Evolutionary conservation across 2,797 vertebrate genomes (phyloP), one percentile per base, ranked within the genome.

Genomic region (Hippocampus kuda): DNA sequence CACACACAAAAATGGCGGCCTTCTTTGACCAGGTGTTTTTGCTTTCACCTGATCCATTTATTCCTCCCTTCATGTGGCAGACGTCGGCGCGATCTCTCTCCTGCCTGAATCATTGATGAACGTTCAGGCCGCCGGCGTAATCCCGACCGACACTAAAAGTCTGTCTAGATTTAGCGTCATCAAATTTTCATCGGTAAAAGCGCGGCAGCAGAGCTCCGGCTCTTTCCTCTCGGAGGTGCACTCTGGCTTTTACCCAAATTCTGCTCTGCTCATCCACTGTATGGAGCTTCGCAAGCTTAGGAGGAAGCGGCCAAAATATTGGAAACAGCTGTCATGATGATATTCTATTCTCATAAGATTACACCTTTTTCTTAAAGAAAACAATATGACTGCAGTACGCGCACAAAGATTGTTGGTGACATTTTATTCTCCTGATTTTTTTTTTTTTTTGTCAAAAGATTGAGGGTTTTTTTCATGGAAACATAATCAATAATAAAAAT

Each of bases 91-190:
- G 88, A 87, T 87, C 86, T 79, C 77, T 85, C 82, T 68, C 75
- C 30, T 5, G 10, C n/a, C 85, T 92, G 78, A 90, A 90, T 92
- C 86, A 91, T 92, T 89, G 78, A 92, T 88, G 86, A 85, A 71
- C 81, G 83, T 77, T 91, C 88, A 68, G 84, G 78, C 86, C 75
- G 81, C 84, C 84, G 85, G 84, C 75, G 74, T 92, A 92, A 93
- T 92, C 88, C 86, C 89, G 88, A 89, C 89, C 89, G 90, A 92
- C 91, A 92, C 90, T 92, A 92, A 92, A 92, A 91, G 90, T 91
- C 90, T 90, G 90, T 88, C 88, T 91, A 88, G 91, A 91, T 92
- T 90, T 91, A 89, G 86, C 80, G 68, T 90, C 91, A 91, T 92
- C 80, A 92, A 92, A 91, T 86, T 91, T 93, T 92, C 83, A 92